Evolutionary conservation across 2,797 vertebrate species (phyloP).

Genomic region (Melanotaenia pygmaea): DNA sequence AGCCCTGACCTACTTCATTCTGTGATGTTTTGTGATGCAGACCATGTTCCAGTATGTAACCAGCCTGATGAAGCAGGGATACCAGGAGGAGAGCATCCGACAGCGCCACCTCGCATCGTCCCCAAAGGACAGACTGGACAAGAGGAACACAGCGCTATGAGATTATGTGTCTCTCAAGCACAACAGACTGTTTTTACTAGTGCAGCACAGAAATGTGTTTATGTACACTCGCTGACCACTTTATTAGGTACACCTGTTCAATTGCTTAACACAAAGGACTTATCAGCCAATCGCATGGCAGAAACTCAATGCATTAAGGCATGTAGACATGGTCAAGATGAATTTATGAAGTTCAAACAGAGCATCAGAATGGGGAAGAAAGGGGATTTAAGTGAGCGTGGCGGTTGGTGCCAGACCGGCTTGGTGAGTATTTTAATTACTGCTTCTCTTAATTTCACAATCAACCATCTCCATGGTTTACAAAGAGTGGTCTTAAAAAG

Average conservation of each 20-base stretch:
- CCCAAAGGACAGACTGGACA: slow-evolving; percentile 77
- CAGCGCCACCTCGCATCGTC: slow-evolving; percentile 52
- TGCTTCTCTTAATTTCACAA: background rate
- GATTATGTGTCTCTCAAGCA: background rate
- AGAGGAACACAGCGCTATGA: slow-evolving; percentile 79
- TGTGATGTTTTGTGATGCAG: slow-evolving; percentile 56
- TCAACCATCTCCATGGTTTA: background rate
- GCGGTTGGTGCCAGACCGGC: no score
- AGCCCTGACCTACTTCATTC: background rate
- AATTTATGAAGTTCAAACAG: background rate
- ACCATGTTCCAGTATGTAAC: slow-evolving; percentile 82
- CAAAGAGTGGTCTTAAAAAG: background rate
- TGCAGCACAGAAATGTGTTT: slow-evolving; percentile 36
- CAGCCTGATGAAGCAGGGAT: slow-evolving; percentile 80
- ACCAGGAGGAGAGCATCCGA: slow-evolving; percentile 72
- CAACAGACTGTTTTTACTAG: slow-evolving; percentile 40
- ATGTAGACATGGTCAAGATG: background rate
- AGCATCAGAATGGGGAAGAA: background rate
- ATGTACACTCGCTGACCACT: slow-evolving; percentile 39
- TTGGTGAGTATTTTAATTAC: background rate
- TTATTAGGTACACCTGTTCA: background rate
- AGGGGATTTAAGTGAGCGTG: background rate
- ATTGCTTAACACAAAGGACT: background rate
- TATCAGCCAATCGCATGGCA: background rate
- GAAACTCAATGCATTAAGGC: background rate